phyloP scores from a whole-genome alignment of 2,888 invertebrate genomes.

The Polydesmus complanatus region DNA sequence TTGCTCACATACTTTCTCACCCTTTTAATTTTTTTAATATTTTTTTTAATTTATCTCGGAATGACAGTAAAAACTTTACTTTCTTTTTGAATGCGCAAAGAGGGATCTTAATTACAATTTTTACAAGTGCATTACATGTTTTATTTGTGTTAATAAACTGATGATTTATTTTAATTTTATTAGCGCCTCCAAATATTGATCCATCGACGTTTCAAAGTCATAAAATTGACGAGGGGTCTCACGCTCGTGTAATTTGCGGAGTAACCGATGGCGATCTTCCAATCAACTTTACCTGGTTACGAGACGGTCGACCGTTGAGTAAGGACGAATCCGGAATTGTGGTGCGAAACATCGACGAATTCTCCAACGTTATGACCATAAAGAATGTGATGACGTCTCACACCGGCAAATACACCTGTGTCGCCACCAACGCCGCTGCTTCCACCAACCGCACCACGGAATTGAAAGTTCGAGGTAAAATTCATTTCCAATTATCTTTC shows the following conservation, averaged over 20 bases:
- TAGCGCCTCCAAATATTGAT: constrained; percentile 41
- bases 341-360: constrained; percentile 12
- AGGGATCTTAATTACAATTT: too few species aligned
- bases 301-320: constrained; percentile 32
- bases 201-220: constrained; percentile 38
- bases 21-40: too few species aligned
- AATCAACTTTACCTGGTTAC: constrained; percentile 34
- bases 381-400: constrained; percentile 13
- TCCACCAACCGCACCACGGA: constrained; percentile 6
- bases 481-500: too few species aligned
- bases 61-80: too few species aligned
- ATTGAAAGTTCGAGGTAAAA: constrained; percentile 13
- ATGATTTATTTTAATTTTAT: constrained; percentile 16
- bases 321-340: background rate
- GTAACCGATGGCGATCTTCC: constrained; percentile 28
- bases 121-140: too few species aligned
- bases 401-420: constrained; percentile 16
- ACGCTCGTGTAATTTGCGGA: constrained; percentile 37
- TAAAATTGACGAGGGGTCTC: constrained; percentile 38
- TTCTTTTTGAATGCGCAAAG: too few species aligned
- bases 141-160: too few species aligned
- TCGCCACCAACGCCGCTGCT: constrained; percentile 15
- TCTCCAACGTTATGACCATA: constrained; percentile 15
- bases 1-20: too few species aligned
- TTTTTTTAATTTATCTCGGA: too few species aligned